phyloP scores from a whole-genome alignment of 2,888 invertebrate genomes.

The Eristalinus aeneus region DNA sequence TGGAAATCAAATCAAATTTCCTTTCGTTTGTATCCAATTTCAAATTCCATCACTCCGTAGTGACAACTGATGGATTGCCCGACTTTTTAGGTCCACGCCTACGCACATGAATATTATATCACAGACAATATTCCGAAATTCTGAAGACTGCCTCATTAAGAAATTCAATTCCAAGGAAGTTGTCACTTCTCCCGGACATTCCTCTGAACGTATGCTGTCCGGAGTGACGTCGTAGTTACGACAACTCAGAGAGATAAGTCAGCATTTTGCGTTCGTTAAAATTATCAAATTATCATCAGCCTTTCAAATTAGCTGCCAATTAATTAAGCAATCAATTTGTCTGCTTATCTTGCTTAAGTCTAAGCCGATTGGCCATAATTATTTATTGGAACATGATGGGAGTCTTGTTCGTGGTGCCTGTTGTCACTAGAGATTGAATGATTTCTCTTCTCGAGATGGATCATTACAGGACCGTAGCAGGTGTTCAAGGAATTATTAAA shows the following conservation, averaged over 20 bases:
- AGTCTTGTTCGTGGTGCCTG: not conserved
- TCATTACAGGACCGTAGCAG: not conserved
- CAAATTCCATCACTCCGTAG: not conserved
- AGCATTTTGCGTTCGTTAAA: not conserved
- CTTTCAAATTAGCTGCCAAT: not conserved
- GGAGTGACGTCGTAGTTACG: not conserved
- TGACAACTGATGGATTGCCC: not conserved
- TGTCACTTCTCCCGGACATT: not conserved
- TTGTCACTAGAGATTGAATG: not conserved
- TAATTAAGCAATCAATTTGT: slow-evolving; percentile 14
- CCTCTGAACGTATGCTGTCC: not conserved
- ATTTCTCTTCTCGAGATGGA: not conserved
- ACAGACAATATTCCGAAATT: not conserved
- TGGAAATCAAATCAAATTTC: not conserved
- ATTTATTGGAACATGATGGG: not conserved
- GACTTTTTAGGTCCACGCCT: not conserved
- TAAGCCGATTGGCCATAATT: not conserved
- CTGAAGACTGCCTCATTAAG: not conserved
- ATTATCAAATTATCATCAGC: not conserved
- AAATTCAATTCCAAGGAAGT: not conserved
- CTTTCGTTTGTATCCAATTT: not conserved
- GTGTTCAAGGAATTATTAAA: not conserved
- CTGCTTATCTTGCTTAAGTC: not conserved
- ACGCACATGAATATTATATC: not conserved
- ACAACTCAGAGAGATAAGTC: not conserved